These are phyloP conservation scores for Choristoneura fumiferana DNA, from an alignment of 1,140 invertebrate genomes.

Conservation along the genomic window DNA sequence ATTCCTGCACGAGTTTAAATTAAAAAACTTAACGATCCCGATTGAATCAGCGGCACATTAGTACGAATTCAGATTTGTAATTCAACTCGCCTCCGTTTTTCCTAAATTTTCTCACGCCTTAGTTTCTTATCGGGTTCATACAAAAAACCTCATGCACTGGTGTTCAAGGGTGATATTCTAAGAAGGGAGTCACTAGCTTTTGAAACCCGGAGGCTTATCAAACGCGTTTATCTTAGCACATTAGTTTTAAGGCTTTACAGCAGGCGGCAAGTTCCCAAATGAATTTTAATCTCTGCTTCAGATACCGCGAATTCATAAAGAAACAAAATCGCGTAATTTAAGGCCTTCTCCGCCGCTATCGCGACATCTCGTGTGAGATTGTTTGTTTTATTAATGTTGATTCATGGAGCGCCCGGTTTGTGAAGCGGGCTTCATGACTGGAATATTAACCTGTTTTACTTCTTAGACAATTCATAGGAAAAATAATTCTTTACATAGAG, in stretches of 20 bases:
- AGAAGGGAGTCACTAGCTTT: slow-evolving; percentile 31
- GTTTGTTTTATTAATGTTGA: slow-evolving; percentile 30
- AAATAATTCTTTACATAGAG: too few relatives aligned
- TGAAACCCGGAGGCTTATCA: slow-evolving; percentile 30
- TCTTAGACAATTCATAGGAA: too few relatives aligned
- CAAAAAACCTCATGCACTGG: background rate
- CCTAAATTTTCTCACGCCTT: slow-evolving; percentile 16
- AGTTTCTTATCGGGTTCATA: background rate
- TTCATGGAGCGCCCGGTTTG: slow-evolving; percentile 23
- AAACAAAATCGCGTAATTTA: slow-evolving; percentile 29
- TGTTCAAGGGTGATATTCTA: slow-evolving; percentile 5
- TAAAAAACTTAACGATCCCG: slow-evolving; percentile 7
- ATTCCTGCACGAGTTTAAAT: background rate
- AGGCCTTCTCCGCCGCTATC: slow-evolving; percentile 21
- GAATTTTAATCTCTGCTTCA: slow-evolving; percentile 37
- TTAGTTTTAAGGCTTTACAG: slow-evolving; percentile 34
- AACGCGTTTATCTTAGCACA: slow-evolving; percentile 31
- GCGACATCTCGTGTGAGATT: slow-evolving; percentile 29
- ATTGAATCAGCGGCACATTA: slow-evolving; percentile 12
- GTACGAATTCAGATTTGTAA: slow-evolving; percentile 16
- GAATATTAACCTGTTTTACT: slow-evolving; percentile 32
- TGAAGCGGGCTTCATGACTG: slow-evolving; percentile 22
- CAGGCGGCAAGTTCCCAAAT: slow-evolving; percentile 30
- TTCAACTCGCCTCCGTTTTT: background rate
- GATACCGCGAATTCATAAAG: slow-evolving; percentile 37